Evolutionary conservation across 2,113 vertebrate species (phyloP).

Genomic region (Anhinga rufa): DNA sequence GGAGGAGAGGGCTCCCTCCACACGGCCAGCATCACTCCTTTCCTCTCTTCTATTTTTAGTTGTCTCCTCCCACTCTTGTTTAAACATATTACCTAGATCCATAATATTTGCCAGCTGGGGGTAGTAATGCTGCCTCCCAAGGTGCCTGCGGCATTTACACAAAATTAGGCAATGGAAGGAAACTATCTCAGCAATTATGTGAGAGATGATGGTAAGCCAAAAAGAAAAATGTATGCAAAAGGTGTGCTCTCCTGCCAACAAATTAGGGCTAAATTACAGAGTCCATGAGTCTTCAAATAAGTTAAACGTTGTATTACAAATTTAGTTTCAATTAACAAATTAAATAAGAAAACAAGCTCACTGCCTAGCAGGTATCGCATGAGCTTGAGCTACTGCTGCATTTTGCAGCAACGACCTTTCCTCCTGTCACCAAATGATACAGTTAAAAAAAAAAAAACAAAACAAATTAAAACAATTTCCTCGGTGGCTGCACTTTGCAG

Average conservation of each 20-base stretch:
- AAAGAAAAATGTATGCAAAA: conserved; percentile 29
- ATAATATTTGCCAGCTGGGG: conserved; percentile 43
- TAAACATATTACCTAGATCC: conserved; percentile 39
- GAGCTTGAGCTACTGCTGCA: neutral
- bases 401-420: neutral
- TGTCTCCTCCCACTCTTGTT: neutral
- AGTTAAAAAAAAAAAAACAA: neutral
- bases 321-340: conserved; percentile 48
- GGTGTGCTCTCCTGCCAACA: conserved; percentile 12
- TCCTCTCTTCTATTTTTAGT: conserved; percentile 9
- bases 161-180: conserved; percentile 33
- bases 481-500: neutral
- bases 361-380: neutral
- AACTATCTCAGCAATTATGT: conserved; percentile 17
- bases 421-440: neutral
- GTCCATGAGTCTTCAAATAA: neutral
- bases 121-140: neutral
- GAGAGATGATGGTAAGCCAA: neutral
- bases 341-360: neutral
- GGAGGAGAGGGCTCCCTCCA: neutral
- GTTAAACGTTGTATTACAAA: neutral
- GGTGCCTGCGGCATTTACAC: neutral
- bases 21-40: neutral
- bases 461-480: neutral
- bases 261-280: conserved; percentile 39